A percentile compares a stretch with the other conserved stretches of the same genome.
Conservation (phyloP, 2,797 vertebrate species). For the Myotis findleyi region DNA sequence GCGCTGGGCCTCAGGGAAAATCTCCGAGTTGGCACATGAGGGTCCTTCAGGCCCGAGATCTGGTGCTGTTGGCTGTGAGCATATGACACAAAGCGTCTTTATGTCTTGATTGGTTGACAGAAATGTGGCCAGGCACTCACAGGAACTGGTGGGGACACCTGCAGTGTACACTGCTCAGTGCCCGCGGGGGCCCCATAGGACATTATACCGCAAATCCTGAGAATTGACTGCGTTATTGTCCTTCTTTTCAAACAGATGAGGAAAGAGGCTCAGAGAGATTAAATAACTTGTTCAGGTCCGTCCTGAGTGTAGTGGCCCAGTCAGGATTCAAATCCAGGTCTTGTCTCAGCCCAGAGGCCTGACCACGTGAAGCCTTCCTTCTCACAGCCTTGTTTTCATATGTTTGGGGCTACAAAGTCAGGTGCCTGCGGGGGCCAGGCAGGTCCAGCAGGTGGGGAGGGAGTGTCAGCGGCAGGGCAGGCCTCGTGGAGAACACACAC, state of each 20-base stretch:
- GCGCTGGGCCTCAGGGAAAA: accelerated
- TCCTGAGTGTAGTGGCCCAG: neutral
- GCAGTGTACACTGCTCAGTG: too few relatives aligned
- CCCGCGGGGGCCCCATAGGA: neutral
- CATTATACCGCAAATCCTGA: accelerated
- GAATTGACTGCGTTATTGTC: too few relatives aligned
- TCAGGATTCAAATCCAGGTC: neutral
- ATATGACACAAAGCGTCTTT: accelerated
- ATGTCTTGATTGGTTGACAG: too few relatives aligned
- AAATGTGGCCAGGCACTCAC: neutral
- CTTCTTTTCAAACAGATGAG: neutral
- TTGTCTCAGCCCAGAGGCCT: too few relatives aligned
- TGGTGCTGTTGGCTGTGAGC: accelerated
- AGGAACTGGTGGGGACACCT: neutral
- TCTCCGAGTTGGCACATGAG: accelerated
- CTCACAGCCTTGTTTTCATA: too few relatives aligned
- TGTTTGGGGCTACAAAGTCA: neutral
- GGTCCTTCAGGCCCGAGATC: accelerated
- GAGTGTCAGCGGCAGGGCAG: accelerated
- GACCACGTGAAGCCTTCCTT: too few relatives aligned
- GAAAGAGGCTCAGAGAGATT: neutral
- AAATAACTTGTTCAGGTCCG: accelerated
- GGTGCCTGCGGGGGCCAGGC: neutral
- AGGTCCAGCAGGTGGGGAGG: accelerated
- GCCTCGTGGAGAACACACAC: accelerated